A percentile compares a stretch with the other conserved stretches of the same genome.
Evolutionary conservation across 2,113 vertebrate species (phyloP).

Genomic region (Octodon degus): DNA sequence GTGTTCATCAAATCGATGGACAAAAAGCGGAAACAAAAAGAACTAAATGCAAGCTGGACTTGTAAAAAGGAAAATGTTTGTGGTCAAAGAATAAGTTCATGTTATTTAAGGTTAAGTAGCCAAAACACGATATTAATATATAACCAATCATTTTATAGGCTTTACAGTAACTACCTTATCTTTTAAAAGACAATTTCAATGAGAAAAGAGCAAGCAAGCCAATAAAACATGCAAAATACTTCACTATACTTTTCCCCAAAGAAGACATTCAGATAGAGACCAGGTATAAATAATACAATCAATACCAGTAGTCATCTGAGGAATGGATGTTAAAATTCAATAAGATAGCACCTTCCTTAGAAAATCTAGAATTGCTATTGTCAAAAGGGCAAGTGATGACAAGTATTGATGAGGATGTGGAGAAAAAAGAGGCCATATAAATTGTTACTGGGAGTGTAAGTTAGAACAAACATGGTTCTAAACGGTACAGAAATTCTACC

Average conservation of each 20-base stretch:
- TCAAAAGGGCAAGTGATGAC: neutral
- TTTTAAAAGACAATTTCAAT: neutral
- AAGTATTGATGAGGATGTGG: neutral
- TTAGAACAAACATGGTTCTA: neutral
- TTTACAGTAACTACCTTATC: neutral
- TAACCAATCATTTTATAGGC: neutral
- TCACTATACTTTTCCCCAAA: neutral
- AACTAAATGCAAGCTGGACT: constrained; percentile 37
- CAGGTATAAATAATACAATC: neutral
- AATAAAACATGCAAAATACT: neutral
- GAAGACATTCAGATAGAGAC: neutral
- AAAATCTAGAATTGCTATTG: neutral
- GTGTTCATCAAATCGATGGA: neutral
- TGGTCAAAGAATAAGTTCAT: neutral
- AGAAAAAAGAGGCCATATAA: neutral
- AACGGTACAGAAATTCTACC: neutral
- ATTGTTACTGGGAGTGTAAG: neutral
- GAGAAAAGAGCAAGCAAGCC: neutral
- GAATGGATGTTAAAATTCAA: neutral
- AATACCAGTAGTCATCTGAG: neutral
- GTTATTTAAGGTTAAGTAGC: constrained; percentile 30
- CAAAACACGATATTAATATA: neutral
- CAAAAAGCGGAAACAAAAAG: constrained; percentile 20
- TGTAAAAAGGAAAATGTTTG: neutral
- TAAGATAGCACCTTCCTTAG: neutral